phyloP scores from a whole-genome alignment of 1,140 invertebrate genomes.

The Musca domestica region DNA sequence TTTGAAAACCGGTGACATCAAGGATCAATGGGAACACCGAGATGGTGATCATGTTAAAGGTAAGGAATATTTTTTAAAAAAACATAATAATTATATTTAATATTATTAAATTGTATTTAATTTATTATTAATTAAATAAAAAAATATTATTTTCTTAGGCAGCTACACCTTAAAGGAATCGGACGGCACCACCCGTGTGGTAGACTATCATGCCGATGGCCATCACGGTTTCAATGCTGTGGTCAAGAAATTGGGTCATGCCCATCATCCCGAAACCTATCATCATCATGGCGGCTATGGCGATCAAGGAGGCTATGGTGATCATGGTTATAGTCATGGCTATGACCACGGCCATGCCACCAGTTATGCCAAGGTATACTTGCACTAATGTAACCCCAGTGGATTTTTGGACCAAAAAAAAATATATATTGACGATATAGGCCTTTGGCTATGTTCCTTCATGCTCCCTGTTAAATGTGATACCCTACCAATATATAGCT shows the following conservation, averaged over 20 bases:
- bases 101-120: neutral
- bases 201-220: slow-evolving; percentile 61
- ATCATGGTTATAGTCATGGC: slow-evolving; percentile 34
- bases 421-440: too few species aligned
- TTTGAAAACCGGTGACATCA: slow-evolving; percentile 52
- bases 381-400: too few species aligned
- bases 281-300: slow-evolving; percentile 8
- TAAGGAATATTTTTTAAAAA: neutral
- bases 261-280: slow-evolving; percentile 51
- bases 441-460: too few species aligned
- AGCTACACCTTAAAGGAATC: slow-evolving; percentile 61
- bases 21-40: slow-evolving; percentile 52
- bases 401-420: too few species aligned
- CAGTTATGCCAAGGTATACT: slow-evolving; percentile 42
- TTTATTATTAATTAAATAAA: neutral
- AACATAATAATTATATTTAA: slow-evolving; percentile 7
- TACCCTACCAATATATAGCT: too few species aligned
- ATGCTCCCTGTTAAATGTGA: too few species aligned
- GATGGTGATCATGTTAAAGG: slow-evolving; percentile 48
- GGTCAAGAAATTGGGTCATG: slow-evolving; percentile 59
- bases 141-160: slow-evolving; percentile 47
- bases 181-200: slow-evolving; percentile 61
- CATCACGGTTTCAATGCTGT: slow-evolving; percentile 59
- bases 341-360: slow-evolving; percentile 39
- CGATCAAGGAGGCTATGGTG: slow-evolving; percentile 5